Base-by-base conservation (phyloP, 23 tunicate species). In the Clavelina lepadiformis region DNA sequence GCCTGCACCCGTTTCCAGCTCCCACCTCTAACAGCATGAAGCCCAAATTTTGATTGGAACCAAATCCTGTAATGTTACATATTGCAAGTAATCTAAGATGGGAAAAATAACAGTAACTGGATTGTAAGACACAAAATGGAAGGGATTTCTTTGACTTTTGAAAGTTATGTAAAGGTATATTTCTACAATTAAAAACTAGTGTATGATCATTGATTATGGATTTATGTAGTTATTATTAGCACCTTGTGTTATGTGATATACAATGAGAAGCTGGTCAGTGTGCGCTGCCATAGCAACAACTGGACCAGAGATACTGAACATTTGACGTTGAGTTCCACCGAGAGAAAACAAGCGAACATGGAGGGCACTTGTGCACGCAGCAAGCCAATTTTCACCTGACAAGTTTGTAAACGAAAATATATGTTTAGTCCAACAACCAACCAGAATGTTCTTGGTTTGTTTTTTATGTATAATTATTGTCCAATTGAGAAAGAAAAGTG, bases 211-310 rank as follows among this genome's bases (percentile, higher is more conserved):
- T n/a, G n/a, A n/a, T n/a, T n/a, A n/a, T n/a, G 15, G 15, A 11
- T 8, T 41, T 41, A 41, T 41, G 49, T 8, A 11, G 15, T 41
- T 15, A 41, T 41, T 7, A 22, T 21, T 5, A 60, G 32, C 46
- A 79, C 96, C 98, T 73, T 78, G 87, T 23, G 88, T 72, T 21
- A 67, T 33, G 52, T 94, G 99, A 61, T 86, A 94, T 15, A 56
- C 91, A 27, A 86, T 51, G 26, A 86, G 49, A 35, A 94, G 72
- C 59, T 94, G 95, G 31, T 94, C 91, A 0, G 77, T 82, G 71
- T 86, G 83, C 7, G 91, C 77, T 31, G 91, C 71, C 89, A 94
- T 80, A 72, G 85, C 58, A 54, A 94, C 95, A 65, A 94, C 91
- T 18, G 74, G 79, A 0, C 99, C 99, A 19, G 99, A 81, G 11